These are phyloP conservation scores for Brachionus plicatilis DNA, from an alignment of 1,140 invertebrate species.

Conservation along the genomic window DNA sequence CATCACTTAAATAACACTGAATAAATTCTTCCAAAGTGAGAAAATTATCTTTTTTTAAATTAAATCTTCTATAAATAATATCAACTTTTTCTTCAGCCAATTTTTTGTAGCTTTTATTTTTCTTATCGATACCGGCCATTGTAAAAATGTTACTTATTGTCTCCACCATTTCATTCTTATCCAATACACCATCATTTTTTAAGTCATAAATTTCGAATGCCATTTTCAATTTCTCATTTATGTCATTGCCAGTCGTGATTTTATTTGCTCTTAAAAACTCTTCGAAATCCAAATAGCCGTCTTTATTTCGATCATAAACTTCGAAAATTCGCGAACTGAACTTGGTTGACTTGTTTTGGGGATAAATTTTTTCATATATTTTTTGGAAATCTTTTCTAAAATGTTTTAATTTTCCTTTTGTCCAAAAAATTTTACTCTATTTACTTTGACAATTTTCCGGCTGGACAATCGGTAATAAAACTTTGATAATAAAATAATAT, in stretches of 20 bases:
- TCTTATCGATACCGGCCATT: constrained; percentile 13
- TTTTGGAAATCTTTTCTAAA: constrained; percentile 23
- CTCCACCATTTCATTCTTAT: constrained; percentile 38
- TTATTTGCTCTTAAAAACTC: constrained; percentile 29
- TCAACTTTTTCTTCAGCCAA: constrained; percentile 12
- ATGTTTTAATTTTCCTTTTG: background rate
- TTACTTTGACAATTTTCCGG: constrained; percentile 34
- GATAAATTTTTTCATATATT: background rate
- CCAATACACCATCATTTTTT: constrained; percentile 7
- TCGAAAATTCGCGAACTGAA: constrained; percentile 19
- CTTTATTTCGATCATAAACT: constrained; percentile 18
- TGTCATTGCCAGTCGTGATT: background rate
- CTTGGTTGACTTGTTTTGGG: background rate
- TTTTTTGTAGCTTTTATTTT: background rate
- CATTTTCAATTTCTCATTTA: constrained; percentile 24
- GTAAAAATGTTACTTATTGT: background rate
- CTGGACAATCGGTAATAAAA: constrained; percentile 15
- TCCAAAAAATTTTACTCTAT: background rate
- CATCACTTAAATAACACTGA: constrained; percentile 27
- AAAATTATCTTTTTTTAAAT: constrained; percentile 8
- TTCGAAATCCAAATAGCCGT: constrained; percentile 12
- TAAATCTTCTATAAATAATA: background rate
- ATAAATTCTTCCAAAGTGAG: constrained; percentile 35
- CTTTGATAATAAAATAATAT: constrained; percentile 6
- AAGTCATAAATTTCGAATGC: constrained; percentile 40